Evolutionary conservation across 2,797 vertebrate species (phyloP).

Genomic region (Lophotriccus pileatus): DNA sequence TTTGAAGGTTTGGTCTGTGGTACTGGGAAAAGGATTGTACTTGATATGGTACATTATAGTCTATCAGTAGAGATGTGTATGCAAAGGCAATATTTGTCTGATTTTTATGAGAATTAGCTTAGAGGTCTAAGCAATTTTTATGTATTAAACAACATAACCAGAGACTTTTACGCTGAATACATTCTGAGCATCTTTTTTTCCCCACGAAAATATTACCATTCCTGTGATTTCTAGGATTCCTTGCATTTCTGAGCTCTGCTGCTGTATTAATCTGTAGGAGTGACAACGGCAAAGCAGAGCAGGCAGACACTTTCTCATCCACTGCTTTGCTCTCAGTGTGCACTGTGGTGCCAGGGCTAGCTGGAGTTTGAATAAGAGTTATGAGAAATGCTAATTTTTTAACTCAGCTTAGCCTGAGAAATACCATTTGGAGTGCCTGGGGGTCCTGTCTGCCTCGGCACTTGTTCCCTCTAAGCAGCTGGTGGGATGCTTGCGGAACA

Average conservation of each 20-base stretch:
- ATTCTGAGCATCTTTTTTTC: neutral
- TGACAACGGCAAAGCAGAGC: neutral
- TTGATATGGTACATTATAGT: neutral
- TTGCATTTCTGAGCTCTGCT: neutral
- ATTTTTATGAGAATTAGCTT: constrained; percentile 48
- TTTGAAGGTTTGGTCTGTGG: neutral
- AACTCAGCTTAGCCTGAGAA: neutral
- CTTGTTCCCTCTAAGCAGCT: neutral
- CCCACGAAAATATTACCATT: neutral
- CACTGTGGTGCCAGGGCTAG: rapidly evolving
- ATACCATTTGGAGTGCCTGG: rapidly evolving
- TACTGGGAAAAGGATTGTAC: neutral
- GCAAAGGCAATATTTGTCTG: neutral
- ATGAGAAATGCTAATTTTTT: neutral
- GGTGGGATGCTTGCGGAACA: neutral
- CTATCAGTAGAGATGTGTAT: neutral
- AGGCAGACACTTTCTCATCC: neutral
- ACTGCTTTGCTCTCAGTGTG: rapidly evolving
- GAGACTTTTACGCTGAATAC: neutral
- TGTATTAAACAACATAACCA: neutral
- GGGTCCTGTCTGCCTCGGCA: neutral
- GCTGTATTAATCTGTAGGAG: rapidly evolving
- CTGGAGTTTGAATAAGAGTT: neutral
- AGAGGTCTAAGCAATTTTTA: constrained; percentile 20
- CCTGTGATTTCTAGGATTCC: neutral